Base-by-base conservation (phyloP, 2,888 invertebrate genomes). In the Ormyrus nitidulus region DNA sequence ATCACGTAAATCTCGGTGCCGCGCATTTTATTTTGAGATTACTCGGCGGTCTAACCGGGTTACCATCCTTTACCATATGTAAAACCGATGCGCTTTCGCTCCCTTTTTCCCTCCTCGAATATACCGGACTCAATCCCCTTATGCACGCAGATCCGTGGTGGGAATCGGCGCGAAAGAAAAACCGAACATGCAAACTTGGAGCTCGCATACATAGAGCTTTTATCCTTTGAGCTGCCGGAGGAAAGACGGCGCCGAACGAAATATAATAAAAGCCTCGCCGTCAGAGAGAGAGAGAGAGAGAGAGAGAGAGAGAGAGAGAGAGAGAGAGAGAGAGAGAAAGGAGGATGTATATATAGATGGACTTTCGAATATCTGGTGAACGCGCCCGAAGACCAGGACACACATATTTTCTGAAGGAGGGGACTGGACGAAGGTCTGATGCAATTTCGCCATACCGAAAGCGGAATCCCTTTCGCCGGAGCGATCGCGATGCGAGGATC, bases 401-500 rank as follows among this genome's bases (percentile, higher is more conserved):
- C 19, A 73, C 64, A 54, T 11, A 64, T 48, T 48, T 64, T 64
- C 11, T 5, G 48, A 11, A 11, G 11, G 10, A 53, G 11, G n/a
- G 34, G 34, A 34, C 34, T 34, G 34, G 34, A 3, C 77, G 66
- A 77, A 71, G 61, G 64, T 13, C 71, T 82, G 84, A 85, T 84
- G 85, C 81, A 85, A 85, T 85, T 85, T 85, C 82, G 81, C 80
- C 77, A 76, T 56, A 71, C 66, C 77, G 73, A 80, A 79, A 76
- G 73, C 76, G 83, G 75, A 83, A 83, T 84, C 83, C 79, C 79
- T 66, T 81, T 80, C 70, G 34, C 34, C 2, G 34, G 4, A 0
- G 34, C 34, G 34, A 34, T 34, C 34, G 34, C 34, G 34, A 34
- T 34, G 34, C 34, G 34, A 34, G 34, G 3, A 34, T 34, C 34